Percentiles rank a stretch among this genome's conserved stretches.
phyloP scores from a whole-genome alignment of 2,797 vertebrate genomes.

The Chloroceryle inda region DNA sequence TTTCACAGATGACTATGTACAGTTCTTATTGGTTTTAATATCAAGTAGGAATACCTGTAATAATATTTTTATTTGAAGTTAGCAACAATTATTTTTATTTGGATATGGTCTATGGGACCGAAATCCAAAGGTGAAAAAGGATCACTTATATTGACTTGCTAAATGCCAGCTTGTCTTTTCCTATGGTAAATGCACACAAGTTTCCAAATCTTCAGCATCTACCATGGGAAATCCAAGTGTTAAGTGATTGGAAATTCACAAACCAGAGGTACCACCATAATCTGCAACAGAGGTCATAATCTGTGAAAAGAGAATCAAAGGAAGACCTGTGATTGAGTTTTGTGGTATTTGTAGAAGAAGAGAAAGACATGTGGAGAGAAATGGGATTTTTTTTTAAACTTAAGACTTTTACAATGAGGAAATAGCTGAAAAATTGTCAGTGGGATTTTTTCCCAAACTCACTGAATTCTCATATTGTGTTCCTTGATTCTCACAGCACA shows the following conservation, averaged over 20 bases:
- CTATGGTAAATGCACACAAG: neutral
- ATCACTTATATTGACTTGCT: neutral
- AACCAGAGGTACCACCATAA: neutral
- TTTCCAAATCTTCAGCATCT: neutral
- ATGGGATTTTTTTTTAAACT: neutral
- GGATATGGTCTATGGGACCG: neutral
- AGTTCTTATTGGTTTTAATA: neutral
- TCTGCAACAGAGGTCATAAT: neutral
- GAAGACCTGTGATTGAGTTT: neutral
- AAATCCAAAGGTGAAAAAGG: neutral
- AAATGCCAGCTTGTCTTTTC: neutral
- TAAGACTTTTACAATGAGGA: neutral
- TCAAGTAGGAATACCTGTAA: neutral
- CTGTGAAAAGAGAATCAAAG: neutral
- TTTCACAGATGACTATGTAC: neutral
- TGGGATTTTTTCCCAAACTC: neutral
- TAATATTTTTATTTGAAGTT: neutral
- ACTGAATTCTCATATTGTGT: neutral
- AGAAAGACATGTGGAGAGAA: neutral
- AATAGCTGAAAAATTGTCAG: neutral
- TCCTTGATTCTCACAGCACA: neutral
- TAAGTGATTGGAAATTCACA: neutral
- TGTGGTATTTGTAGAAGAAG: neutral
- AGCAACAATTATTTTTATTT: neutral
- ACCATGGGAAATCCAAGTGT: neutral